Conservation (phyloP, 2,113 vertebrate genomes). For the Aphelocoma coerulescens region DNA sequence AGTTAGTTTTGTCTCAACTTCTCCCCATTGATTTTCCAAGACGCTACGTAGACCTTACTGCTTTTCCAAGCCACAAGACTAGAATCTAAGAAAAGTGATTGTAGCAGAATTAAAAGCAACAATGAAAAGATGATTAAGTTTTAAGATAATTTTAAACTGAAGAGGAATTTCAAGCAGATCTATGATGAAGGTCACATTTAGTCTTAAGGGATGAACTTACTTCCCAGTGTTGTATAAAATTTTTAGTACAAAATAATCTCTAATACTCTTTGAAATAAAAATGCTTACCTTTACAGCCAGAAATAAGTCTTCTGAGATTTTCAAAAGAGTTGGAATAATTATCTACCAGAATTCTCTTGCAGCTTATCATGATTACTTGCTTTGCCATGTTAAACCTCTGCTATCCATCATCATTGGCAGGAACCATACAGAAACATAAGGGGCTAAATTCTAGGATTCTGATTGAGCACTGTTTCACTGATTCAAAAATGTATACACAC, state of each 20-base stretch:
- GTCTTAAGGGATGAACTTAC: neutral
- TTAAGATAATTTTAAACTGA: neutral
- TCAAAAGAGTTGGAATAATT: neutral
- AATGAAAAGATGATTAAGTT: neutral
- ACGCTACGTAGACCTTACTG: neutral
- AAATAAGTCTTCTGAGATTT: neutral
- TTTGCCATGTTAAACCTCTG: neutral
- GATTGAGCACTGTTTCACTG: neutral
- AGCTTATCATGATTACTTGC: neutral
- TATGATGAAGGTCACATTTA: neutral
- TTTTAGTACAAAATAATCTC: neutral
- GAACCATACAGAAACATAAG: neutral
- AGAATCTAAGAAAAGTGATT: neutral
- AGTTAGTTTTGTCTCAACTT: neutral
- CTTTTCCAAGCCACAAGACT: neutral
- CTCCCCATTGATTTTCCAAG: neutral
- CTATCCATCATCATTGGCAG: neutral
- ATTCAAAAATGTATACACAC: neutral
- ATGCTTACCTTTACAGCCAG: neutral
- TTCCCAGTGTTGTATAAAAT: neutral
- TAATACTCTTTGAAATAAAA: neutral
- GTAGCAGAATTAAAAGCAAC: neutral
- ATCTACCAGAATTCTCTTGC: neutral
- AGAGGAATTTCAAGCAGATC: neutral
- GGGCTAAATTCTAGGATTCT: neutral